phyloP scores from a whole-genome alignment of 2,888 invertebrate genomes.

The Eupithecia centaureata region DNA sequence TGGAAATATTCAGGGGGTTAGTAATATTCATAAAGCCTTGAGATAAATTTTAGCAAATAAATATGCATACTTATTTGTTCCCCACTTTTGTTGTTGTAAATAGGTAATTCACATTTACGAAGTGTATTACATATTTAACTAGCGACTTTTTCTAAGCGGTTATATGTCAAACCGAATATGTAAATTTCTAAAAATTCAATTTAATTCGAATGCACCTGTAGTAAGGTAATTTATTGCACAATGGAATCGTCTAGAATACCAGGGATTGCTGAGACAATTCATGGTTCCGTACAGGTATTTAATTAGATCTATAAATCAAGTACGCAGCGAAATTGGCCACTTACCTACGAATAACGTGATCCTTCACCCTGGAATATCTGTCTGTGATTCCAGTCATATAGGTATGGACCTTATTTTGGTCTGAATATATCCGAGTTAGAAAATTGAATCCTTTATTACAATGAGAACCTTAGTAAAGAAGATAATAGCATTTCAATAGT shows the following conservation, averaged over 20 bases:
- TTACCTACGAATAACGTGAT: constrained; percentile 54
- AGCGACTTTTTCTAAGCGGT: not conserved
- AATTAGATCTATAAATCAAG: constrained; percentile 75
- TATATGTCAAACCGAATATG: not conserved
- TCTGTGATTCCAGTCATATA: constrained; percentile 17
- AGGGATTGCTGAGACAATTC: constrained; percentile 65
- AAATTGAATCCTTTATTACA: too few species aligned
- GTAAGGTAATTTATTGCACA: constrained; percentile 41
- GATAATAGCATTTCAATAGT: too few species aligned
- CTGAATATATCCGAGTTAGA: not conserved
- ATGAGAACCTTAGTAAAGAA: too few species aligned
- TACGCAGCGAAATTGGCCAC: constrained; percentile 58
- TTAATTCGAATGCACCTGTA: constrained; percentile 34
- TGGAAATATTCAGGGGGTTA: too few species aligned
- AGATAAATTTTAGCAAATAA: too few species aligned
- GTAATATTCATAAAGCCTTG: too few species aligned
- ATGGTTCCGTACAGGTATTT: constrained; percentile 70
- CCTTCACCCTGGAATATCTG: constrained; percentile 47
- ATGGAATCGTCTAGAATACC: constrained; percentile 52
- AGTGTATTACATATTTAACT: not conserved
- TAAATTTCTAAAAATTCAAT: constrained; percentile 24
- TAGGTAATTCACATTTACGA: not conserved
- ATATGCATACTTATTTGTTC: not conserved
- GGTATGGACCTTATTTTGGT: not conserved
- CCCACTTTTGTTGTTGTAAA: not conserved